These are phyloP conservation scores for Pantelozetes paolii DNA, from an alignment of 2,888 invertebrate genomes.

Conservation along the genomic window DNA sequence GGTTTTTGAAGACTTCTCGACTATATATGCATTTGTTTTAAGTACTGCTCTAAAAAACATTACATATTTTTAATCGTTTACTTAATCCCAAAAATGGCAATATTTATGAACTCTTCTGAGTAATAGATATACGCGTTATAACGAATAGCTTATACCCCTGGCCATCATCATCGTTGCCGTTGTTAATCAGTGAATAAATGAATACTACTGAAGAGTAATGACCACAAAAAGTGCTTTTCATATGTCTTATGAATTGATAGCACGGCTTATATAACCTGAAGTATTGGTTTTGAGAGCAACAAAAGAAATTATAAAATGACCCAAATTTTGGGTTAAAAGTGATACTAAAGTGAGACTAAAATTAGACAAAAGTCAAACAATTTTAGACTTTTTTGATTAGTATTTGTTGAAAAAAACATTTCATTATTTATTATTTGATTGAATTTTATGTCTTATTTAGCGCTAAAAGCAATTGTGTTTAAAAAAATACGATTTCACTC, in stretches of 20 bases:
- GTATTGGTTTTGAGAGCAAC: not conserved
- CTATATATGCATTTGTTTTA: too few species aligned
- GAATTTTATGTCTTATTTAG: not conserved
- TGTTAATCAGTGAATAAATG: too few species aligned
- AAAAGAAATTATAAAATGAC: constrained; percentile 18
- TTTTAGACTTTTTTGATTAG: constrained; percentile 3
- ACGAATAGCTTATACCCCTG: too few species aligned
- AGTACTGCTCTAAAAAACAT: too few species aligned
- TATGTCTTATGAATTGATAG: not conserved
- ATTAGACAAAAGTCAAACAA: not conserved
- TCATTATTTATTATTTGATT: not conserved
- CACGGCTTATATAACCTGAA: not conserved
- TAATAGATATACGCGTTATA: too few species aligned
- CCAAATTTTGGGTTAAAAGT: constrained; percentile 15
- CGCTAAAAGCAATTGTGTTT: not conserved
- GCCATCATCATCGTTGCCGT: too few species aligned
- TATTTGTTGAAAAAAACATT: not conserved
- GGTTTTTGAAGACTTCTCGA: too few species aligned
- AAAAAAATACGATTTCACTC: not conserved
- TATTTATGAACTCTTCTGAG: too few species aligned
- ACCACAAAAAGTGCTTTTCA: constrained; percentile 15
- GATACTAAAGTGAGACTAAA: constrained; percentile 15
- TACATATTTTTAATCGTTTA: too few species aligned
- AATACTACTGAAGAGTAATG: constrained; percentile 21
- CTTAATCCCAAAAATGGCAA: too few species aligned